These are phyloP conservation scores for Anhinga rufa DNA, from an alignment of 2,113 vertebrate species.

Conservation along the genomic window DNA sequence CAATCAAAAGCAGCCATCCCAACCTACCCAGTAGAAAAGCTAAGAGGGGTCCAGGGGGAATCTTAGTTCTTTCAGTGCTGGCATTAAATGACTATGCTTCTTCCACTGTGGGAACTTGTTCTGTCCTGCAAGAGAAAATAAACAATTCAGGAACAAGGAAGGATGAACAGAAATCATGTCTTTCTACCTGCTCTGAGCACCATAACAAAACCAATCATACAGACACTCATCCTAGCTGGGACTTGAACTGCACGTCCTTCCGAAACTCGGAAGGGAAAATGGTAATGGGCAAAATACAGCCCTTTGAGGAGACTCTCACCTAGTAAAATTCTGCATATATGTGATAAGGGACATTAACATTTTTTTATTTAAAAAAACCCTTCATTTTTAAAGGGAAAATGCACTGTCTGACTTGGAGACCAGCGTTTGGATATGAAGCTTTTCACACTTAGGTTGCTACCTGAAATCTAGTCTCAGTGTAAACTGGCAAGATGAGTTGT, in stretches of 20 bases:
- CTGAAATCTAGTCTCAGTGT: neutral
- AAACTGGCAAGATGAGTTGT: neutral
- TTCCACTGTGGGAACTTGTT: constrained; percentile 86
- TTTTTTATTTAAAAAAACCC: neutral
- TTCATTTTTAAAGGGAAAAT: neutral
- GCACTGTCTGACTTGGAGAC: neutral
- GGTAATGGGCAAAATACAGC: neutral
- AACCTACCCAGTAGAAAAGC: neutral
- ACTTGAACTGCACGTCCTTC: neutral
- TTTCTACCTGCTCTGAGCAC: neutral
- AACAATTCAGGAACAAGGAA: neutral
- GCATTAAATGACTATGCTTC: constrained; percentile 84
- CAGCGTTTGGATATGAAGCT: neutral
- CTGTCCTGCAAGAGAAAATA: constrained; percentile 81
- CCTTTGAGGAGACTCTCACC: neutral
- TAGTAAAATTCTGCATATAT: neutral
- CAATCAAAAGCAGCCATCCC: neutral
- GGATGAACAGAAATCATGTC: neutral
- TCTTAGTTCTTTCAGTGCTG: neutral
- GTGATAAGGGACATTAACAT: neutral
- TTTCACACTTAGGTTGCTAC: neutral
- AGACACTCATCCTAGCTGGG: neutral
- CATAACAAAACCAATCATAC: neutral
- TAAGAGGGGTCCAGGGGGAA: neutral
- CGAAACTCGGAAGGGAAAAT: neutral